Conservation (phyloP, 2,113 vertebrate genomes). For the Oryzias melastigma region DNA sequence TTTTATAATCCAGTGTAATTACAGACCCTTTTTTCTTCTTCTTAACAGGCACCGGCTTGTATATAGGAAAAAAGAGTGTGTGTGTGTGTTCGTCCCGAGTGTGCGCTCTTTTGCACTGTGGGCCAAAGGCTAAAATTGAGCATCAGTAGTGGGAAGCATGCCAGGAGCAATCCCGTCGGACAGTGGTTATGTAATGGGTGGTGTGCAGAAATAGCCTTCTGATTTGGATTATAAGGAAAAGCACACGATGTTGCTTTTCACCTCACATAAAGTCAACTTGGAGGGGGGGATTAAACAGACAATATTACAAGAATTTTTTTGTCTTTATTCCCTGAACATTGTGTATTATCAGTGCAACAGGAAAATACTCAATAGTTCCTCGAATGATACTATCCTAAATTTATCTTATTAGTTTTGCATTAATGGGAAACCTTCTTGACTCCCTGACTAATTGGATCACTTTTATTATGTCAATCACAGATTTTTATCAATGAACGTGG, state of each 20-base stretch:
- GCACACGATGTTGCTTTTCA: slow-evolving; percentile 5
- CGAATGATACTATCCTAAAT: too few species aligned
- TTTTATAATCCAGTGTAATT: slow-evolving; percentile 50
- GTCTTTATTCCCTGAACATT: too few species aligned
- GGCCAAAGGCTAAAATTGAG: slow-evolving; percentile 56
- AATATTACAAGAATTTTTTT: too few species aligned
- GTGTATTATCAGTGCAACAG: too few species aligned
- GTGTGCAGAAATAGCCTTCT: slow-evolving; percentile 34
- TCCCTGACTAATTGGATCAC: slow-evolving; percentile 34
- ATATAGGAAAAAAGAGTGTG: slow-evolving; percentile 6
- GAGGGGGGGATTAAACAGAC: too few species aligned
- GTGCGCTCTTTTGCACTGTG: slow-evolving; percentile 27
- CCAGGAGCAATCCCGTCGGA: slow-evolving; percentile 45
- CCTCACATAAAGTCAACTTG: not conserved
- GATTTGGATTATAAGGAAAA: slow-evolving; percentile 26
- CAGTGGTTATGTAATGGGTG: slow-evolving; percentile 36
- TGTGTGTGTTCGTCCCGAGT: slow-evolving; percentile 26
- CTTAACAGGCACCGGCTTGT: slow-evolving; percentile 43
- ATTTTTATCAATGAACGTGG: too few species aligned
- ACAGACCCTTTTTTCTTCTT: slow-evolving; percentile 33
- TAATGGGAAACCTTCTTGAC: slow-evolving; percentile 30
- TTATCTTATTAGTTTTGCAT: too few species aligned
- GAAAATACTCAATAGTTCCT: too few species aligned
- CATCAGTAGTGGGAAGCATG: slow-evolving; percentile 52
- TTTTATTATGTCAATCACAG: too few species aligned